Base-by-base conservation (phyloP, 92 coral and sea anemone genomes). In the Blastomussa wellsi region DNA sequence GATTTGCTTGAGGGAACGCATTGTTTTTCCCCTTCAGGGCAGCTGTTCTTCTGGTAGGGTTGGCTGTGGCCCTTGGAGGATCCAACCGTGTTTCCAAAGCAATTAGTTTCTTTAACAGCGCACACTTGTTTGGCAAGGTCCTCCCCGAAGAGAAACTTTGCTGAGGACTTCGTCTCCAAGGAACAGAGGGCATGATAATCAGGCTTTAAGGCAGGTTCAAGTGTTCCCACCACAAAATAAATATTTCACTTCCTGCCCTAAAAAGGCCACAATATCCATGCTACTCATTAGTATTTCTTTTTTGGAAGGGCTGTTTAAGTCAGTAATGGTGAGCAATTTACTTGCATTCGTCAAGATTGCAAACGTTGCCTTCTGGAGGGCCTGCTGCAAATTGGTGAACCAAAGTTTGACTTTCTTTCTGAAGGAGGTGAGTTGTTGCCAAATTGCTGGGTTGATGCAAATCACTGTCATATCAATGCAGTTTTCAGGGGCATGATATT, bases 401-500 rank as follows among this genome's bases (percentile, higher is more conserved):
- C 86, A 48, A 49, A 79, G 89, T 67, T 89, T 86, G 60, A 72
- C 74, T 68, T 89, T 85, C 83, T 52, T 86, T 79, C 85, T 86
- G 72, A 48, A 65, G 26, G 76, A 4, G 24, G 64, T 48, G 9
- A 48, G 13, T 48, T 12, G 14, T 1, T 48, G 53, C 53, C 53
- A 89, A 15, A 89, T 85, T 70, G 85, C 92, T 38, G 82, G 81
- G 67, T 89, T 84, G 22, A 78, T 81, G 79, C 86, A 72, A 2
- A 89, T 48, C 36, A 84, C 89, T 24, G 73, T 70, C 17, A 79
- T 57, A 20, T 76, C 86, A 4, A 75, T 17, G 53, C 92, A 89
- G 82, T 89, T 84, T 75, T 74, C 82, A 14, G 89, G 92, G 62
- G 86, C 71, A 79, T 77, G 86, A 65, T 89, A 83, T 53, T 85